These are phyloP conservation scores for Parambassis ranga DNA, from an alignment of 2,797 vertebrate species.

Conservation along the genomic window DNA sequence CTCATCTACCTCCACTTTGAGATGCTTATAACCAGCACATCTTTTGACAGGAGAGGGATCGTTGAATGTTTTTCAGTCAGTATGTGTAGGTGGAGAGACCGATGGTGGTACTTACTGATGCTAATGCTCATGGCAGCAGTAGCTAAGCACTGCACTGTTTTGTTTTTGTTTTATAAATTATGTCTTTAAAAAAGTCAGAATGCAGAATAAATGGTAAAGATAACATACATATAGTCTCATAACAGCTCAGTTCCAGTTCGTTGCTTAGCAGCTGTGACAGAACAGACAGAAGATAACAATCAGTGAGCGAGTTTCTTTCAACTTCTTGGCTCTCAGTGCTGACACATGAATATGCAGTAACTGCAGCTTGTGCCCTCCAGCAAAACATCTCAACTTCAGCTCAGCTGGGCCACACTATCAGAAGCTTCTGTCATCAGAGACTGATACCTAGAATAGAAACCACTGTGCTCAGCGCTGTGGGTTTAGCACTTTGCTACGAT, in stretches of 20 bases:
- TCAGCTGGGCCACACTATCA: slow-evolving; percentile 3
- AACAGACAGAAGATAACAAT: neutral
- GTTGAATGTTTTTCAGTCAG: slow-evolving; percentile 4
- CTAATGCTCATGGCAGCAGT: too few relatives aligned
- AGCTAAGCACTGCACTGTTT: too few relatives aligned
- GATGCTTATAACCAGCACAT: neutral
- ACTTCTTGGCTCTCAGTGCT: neutral
- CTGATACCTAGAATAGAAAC: slow-evolving; percentile 10
- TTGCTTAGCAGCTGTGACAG: neutral
- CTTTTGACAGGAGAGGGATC: neutral
- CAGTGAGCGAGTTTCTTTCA: neutral
- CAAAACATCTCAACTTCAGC: slow-evolving; percentile 23
- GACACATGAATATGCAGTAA: slow-evolving; percentile 10
- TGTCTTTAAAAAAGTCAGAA: too few relatives aligned
- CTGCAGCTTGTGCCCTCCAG: slow-evolving; percentile 6
- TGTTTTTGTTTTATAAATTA: neutral
- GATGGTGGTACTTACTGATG: slow-evolving; percentile 13
- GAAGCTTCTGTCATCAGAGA: slow-evolving; percentile 20
- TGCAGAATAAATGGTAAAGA: too few relatives aligned
- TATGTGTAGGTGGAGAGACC: slow-evolving; percentile 10
- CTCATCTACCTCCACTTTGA: neutral
- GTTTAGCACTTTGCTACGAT: neutral
- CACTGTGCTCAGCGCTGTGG: neutral
- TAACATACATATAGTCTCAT: too few relatives aligned
- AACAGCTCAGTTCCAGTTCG: too few relatives aligned